Evolutionary conservation across 64 coral and sea anemone species (phyloP).

Genomic region (Porites australiensis): DNA sequence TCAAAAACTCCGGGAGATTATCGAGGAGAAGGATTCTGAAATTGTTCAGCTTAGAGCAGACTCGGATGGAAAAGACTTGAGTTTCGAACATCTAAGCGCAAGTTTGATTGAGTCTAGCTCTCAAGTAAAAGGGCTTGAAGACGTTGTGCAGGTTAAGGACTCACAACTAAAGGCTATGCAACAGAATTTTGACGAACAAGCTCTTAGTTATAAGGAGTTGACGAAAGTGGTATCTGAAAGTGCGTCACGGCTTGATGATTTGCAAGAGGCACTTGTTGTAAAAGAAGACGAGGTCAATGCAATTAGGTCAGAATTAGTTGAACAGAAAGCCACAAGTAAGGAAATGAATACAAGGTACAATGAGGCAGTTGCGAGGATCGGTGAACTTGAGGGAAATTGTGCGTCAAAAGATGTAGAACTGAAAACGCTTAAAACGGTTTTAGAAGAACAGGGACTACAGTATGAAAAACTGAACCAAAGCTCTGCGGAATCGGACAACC

Average conservation of each 20-base stretch:
- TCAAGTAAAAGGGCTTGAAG: constrained; percentile 45
- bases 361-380: background rate
- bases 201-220: background rate
- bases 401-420: constrained; percentile 58
- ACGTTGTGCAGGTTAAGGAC: constrained; percentile 26
- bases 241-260: background rate
- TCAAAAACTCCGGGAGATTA: background rate
- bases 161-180: constrained; percentile 7
- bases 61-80: constrained; percentile 20
- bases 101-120: constrained; percentile 42
- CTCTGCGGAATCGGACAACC: constrained; percentile 43
- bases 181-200: background rate
- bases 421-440: constrained; percentile 20
- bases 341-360: constrained; percentile 1
- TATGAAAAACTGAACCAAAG: constrained; percentile 59
- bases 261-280: background rate
- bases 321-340: background rate
- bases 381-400: constrained; percentile 59
- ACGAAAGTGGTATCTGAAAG: background rate
- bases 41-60: constrained; percentile 2
- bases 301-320: constrained; percentile 69
- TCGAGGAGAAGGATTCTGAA: constrained; percentile 17
- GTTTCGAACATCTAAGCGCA: constrained; percentile 18
- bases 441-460: constrained; percentile 36
- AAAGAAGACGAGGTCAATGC: constrained; percentile 64